phyloP scores from a whole-genome alignment of 2,888 invertebrate genomes.

The Megastigmus dorsalis region DNA sequence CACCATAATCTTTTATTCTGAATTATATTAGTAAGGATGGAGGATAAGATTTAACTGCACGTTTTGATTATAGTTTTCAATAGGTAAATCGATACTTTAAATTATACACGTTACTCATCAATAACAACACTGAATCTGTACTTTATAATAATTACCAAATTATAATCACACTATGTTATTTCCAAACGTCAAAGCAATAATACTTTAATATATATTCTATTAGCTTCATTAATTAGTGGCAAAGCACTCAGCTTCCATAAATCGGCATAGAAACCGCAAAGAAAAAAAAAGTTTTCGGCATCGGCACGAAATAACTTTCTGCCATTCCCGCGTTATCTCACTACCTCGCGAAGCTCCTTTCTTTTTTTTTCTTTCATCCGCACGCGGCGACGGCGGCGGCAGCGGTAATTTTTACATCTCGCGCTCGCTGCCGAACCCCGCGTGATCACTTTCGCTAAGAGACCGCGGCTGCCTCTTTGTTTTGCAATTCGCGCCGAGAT shows the following conservation, averaged over 20 bases:
- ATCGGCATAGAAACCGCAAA: not conserved
- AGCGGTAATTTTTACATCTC: slow-evolving; percentile 24
- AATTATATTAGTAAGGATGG: too few species aligned
- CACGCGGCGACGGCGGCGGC: too few species aligned
- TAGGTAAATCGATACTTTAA: too few species aligned
- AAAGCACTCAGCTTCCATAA: too few species aligned
- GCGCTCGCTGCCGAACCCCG: not conserved
- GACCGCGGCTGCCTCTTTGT: not conserved
- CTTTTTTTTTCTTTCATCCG: slow-evolving; percentile 39
- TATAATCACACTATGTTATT: not conserved
- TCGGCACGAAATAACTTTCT: slow-evolving; percentile 3
- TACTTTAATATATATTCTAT: too few species aligned
- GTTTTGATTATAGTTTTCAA: too few species aligned
- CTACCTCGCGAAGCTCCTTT: slow-evolving; percentile 25
- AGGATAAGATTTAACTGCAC: too few species aligned
- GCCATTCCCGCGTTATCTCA: slow-evolving; percentile 60
- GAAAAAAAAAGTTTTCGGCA: not conserved
- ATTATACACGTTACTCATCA: too few species aligned
- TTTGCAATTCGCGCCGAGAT: slow-evolving; percentile 11
- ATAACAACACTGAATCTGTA: too few species aligned
- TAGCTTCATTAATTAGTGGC: too few species aligned
- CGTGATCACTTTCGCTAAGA: slow-evolving; percentile 32
- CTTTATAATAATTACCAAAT: not conserved
- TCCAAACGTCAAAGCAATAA: too few species aligned
- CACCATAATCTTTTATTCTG: too few species aligned